Conservation (phyloP, 2,797 vertebrate genomes). For the Falco biarmicus region DNA sequence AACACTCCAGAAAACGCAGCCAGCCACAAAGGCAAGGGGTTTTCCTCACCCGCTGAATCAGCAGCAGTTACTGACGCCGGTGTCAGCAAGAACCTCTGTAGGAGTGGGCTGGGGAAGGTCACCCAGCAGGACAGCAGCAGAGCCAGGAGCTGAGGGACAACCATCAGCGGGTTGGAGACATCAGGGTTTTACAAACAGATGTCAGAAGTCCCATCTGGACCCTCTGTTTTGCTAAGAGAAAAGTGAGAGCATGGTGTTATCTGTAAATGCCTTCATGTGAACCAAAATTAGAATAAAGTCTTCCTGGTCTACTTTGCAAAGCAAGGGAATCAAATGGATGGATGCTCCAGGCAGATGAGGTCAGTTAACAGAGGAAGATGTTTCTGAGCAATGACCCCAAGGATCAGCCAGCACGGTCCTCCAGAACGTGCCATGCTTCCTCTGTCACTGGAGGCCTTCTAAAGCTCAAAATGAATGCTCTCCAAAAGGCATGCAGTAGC, state of each 20-base stretch:
- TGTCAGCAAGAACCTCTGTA: not conserved
- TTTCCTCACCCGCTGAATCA: not conserved
- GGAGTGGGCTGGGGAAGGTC: not conserved
- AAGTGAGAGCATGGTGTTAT: not conserved
- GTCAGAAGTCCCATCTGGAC: not conserved
- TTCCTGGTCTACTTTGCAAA: too few species aligned
- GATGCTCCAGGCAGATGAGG: not conserved
- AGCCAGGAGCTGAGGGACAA: not conserved
- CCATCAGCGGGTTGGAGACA: not conserved
- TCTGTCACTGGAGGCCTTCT: fast-evolving
- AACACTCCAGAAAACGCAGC: fast-evolving
- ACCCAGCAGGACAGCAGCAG: not conserved
- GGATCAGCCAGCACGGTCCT: fast-evolving
- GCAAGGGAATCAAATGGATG: not conserved
- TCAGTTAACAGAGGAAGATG: not conserved
- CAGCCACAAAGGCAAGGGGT: fast-evolving
- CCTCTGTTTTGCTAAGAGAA: not conserved
- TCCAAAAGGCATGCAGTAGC: fast-evolving
- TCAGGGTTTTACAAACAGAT: fast-evolving
- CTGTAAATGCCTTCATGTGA: not conserved
- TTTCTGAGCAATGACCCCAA: fast-evolving
- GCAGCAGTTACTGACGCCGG: fast-evolving
- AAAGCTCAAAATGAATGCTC: not conserved
- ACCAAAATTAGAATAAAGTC: not conserved
- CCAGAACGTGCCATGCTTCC: not conserved